Evolutionary conservation across 2,797 vertebrate genomes (phyloP).

Genomic region (Spheniscus humboldti): DNA sequence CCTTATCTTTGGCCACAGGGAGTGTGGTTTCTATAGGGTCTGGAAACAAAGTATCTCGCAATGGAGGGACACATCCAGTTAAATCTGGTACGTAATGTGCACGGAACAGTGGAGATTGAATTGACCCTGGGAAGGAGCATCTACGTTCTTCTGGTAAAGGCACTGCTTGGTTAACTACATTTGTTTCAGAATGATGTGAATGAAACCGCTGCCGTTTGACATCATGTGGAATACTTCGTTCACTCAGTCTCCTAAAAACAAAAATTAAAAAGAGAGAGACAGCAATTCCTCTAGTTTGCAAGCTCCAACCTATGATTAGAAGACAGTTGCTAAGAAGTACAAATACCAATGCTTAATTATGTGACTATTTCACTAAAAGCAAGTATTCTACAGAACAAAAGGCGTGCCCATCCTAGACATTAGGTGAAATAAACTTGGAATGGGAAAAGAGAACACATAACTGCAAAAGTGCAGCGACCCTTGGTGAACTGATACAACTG

Average conservation of each 20-base stretch:
- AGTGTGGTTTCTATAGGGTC: constrained; percentile 54
- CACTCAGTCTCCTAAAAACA: constrained; percentile 80
- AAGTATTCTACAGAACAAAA: background rate
- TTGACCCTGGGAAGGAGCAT: constrained; percentile 30
- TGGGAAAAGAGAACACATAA: background rate
- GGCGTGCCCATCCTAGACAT: background rate
- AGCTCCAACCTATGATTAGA: background rate
- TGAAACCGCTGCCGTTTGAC: constrained; percentile 83
- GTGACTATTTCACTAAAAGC: background rate
- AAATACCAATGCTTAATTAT: background rate
- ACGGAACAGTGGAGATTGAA: constrained; percentile 12
- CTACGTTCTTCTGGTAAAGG: constrained; percentile 69
- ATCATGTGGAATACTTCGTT: constrained; percentile 58
- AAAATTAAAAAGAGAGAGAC: background rate
- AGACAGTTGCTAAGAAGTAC: background rate
- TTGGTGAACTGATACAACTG: background rate
- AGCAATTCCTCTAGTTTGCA: background rate
- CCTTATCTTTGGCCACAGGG: constrained; percentile 82
- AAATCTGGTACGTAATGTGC: background rate
- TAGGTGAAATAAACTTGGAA: background rate
- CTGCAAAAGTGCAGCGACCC: background rate
- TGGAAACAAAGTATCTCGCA: constrained; percentile 61
- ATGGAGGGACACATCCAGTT: constrained; percentile 51
- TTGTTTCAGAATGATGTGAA: constrained; percentile 53
- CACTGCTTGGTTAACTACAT: constrained; percentile 55